Evolutionary conservation across 2,797 vertebrate species (phyloP), one percentile per base, ranked within the genome.

Genomic region (Hoplostethus atlanticus): DNA sequence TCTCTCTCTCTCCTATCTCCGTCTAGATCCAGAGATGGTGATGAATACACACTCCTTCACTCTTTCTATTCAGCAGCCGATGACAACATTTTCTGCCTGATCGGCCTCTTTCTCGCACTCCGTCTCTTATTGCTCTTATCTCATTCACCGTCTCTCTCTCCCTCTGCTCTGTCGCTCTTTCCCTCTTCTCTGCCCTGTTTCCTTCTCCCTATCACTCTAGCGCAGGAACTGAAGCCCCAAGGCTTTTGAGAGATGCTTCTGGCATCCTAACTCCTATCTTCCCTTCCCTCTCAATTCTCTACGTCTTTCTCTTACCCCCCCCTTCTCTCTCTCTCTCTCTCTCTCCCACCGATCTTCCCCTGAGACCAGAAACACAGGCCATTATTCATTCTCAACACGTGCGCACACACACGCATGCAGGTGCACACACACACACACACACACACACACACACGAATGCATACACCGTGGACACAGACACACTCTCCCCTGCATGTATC

Each of bases 31-130:
- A 78, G 78, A 83, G 62, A 87, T 59, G 61, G 71, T 79, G 76
- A 70, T 85, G 54, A 84, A 76, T 79, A 73, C 78, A 71, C 68
- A 56, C 63, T 46, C 64, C 12, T 71, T 46, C n/a, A 59, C 53
- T 67, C 62, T 74, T 73, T 73, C 66, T 56, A 63, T 69, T 73
- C 57, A 72, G 17, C n/a, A 65, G 21, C 17, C 31, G 48, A 69
- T 80, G 83, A 83, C 73, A 72, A 77, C 66, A 79, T 85, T 84
- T 88, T 71, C 66, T 56, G 61, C 73, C 66, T 56, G 61, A 81
- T 84, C 59, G 75, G 70, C 65, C 81, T 77, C 80, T 75, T 76
- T 68, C 58, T 80, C 64, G 52, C 61, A 53, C 44, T 76, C 67
- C 13, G 4, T 5, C 10, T 3, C 11, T 13, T 34, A 7, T 21